Percentiles rank a stretch among this genome's conserved stretches.
Evolutionary conservation across 2,797 vertebrate genomes (phyloP).

Genomic region (Petrocephalus schoutedeni): DNA sequence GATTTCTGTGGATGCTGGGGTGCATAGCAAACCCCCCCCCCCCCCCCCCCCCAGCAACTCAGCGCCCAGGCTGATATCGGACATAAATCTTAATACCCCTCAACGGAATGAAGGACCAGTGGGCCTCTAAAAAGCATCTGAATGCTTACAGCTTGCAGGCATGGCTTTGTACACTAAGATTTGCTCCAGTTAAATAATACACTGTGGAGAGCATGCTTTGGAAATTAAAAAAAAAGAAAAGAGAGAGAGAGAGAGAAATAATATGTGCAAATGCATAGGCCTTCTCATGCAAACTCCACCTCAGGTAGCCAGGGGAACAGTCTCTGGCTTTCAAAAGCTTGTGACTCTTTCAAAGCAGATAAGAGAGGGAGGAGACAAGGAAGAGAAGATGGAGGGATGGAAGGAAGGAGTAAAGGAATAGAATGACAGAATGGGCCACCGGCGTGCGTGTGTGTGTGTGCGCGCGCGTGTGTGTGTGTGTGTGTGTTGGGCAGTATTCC

Average conservation of each 20-base stretch:
- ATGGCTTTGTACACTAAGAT: constrained; percentile 45
- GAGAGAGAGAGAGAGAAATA: constrained; percentile 26
- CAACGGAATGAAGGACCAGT: constrained; percentile 20
- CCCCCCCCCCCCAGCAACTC: neutral
- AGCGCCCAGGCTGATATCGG: neutral
- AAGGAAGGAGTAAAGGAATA: neutral
- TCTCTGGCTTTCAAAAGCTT: constrained; percentile 37
- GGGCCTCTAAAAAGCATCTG: constrained; percentile 45
- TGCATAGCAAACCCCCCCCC: neutral
- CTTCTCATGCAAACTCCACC: constrained; percentile 62
- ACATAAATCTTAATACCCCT: constrained; percentile 13
- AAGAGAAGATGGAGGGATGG: constrained; percentile 2
- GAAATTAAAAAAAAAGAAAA: neutral
- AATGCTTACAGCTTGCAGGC: constrained; percentile 47
- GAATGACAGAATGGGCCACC: constrained; percentile 44
- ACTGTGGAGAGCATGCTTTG: constrained; percentile 54
- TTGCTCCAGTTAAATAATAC: constrained; percentile 42
- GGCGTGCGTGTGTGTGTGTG: constrained; percentile 20
- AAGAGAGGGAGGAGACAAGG: constrained; percentile 46
- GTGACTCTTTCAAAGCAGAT: constrained; percentile 56
- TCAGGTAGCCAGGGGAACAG: constrained; percentile 32
- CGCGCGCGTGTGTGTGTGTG: constrained; percentile 13
- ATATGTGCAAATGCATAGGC: constrained; percentile 44
- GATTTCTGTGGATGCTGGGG: neutral
- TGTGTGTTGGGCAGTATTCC: constrained; percentile 13